phyloP scores from a whole-genome alignment of 2,113 vertebrate genomes.

The Sakesphorus luctuosus region DNA sequence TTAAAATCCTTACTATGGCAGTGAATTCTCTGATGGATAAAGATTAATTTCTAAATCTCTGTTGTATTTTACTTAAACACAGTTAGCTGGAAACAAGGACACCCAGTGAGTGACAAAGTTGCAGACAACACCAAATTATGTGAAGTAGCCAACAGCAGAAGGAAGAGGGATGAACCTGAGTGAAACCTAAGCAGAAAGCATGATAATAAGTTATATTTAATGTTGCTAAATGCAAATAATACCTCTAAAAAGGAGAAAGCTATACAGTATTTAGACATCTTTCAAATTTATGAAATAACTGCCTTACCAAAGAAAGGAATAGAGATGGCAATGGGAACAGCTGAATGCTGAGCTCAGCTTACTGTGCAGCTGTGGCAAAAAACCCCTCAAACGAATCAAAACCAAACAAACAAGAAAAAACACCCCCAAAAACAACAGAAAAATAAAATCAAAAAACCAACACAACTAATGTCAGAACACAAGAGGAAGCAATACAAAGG shows the following conservation, averaged over 20 bases:
- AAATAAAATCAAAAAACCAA: neutral
- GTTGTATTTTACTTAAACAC: neutral
- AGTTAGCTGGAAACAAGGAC: neutral
- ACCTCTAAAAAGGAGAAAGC: neutral
- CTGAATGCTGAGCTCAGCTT: constrained; percentile 64
- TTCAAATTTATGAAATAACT: constrained; percentile 36
- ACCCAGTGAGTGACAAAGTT: neutral
- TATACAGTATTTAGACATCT: neutral
- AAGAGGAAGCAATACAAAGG: constrained; percentile 14
- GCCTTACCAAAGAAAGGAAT: constrained; percentile 5
- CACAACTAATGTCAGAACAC: neutral
- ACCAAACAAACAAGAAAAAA: neutral
- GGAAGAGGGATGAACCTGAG: neutral
- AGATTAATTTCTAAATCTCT: neutral
- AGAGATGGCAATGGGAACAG: constrained; percentile 16
- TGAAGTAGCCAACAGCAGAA: neutral
- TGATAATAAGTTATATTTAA: constrained; percentile 22
- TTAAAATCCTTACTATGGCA: neutral
- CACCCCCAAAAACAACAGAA: neutral
- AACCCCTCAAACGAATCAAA: neutral
- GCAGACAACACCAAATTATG: neutral
- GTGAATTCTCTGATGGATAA: neutral
- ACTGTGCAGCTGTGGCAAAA: constrained; percentile 43
- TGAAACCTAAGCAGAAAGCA: neutral
- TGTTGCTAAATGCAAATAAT: constrained; percentile 29